Percentiles rank a stretch among this genome's conserved stretches.
These are phyloP conservation scores for Euphonia xanthogaster DNA, from an alignment of 2,797 vertebrate genomes.

Conservation along the genomic window DNA sequence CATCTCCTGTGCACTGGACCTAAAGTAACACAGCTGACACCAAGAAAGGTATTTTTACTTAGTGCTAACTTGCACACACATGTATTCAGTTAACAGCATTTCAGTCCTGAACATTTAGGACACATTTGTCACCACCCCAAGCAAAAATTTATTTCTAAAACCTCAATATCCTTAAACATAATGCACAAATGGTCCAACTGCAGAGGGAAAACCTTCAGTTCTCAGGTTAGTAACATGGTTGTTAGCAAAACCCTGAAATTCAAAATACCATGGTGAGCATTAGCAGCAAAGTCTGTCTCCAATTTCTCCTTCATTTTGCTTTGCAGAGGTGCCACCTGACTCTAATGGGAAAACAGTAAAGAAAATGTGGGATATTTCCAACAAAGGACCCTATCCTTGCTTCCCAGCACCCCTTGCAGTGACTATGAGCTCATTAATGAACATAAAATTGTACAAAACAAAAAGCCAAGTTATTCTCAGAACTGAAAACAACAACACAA, in stretches of 20 bases:
- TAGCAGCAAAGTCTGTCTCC: neutral
- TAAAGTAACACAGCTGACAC: neutral
- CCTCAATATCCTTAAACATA: neutral
- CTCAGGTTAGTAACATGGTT: neutral
- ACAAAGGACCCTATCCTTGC: neutral
- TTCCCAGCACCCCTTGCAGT: neutral
- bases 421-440: neutral
- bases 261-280: neutral
- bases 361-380: neutral
- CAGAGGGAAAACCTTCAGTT: neutral
- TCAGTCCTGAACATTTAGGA: neutral
- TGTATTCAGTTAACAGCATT: neutral
- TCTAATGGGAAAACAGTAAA: accelerated
- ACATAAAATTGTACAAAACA: neutral
- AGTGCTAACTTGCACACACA: neutral
- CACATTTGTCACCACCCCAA: neutral
- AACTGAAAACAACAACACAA: neutral
- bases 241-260: neutral
- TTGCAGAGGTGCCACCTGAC: neutral
- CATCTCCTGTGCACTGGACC: neutral
- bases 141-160: neutral
- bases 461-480: neutral
- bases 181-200: neutral
- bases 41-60: neutral
- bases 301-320: neutral